These are phyloP conservation scores for Microtus oregoni DNA, from an alignment of 2,113 vertebrate genomes.

Conservation along the genomic window DNA sequence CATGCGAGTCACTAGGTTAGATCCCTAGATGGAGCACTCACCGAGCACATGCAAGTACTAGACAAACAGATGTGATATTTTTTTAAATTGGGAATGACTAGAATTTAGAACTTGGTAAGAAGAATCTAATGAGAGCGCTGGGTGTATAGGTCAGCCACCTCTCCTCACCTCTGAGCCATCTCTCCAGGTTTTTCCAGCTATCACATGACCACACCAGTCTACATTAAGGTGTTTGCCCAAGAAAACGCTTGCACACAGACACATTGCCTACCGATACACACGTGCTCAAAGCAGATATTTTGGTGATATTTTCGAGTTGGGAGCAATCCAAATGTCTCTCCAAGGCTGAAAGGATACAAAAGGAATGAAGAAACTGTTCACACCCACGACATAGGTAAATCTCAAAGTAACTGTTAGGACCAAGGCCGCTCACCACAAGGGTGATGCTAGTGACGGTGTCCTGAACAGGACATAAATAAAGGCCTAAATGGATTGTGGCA, in stretches of 20 bases:
- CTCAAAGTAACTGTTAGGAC: not conserved
- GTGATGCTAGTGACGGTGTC: not conserved
- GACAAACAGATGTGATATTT: not conserved
- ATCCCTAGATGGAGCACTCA: not conserved
- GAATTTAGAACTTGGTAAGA: constrained; percentile 47
- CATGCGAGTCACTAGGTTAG: too few relatives aligned
- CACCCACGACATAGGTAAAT: not conserved
- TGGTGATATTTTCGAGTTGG: not conserved
- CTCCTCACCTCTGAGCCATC: not conserved
- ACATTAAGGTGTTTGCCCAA: constrained; percentile 24
- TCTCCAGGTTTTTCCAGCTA: not conserved
- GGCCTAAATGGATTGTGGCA: too few relatives aligned
- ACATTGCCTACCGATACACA: not conserved
- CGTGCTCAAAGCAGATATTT: not conserved
- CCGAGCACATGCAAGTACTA: too few relatives aligned
- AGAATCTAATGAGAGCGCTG: not conserved
- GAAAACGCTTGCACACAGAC: not conserved
- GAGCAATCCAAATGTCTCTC: constrained; percentile 34
- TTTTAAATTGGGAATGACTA: not conserved
- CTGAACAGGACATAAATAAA: not conserved
- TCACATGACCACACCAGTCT: not conserved
- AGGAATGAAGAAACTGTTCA: not conserved
- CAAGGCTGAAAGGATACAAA: constrained; percentile 6
- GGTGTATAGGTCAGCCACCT: too few relatives aligned
- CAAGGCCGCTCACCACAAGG: not conserved